phyloP scores from a whole-genome alignment of 2,888 invertebrate species.

The Spisula subtruncata region DNA sequence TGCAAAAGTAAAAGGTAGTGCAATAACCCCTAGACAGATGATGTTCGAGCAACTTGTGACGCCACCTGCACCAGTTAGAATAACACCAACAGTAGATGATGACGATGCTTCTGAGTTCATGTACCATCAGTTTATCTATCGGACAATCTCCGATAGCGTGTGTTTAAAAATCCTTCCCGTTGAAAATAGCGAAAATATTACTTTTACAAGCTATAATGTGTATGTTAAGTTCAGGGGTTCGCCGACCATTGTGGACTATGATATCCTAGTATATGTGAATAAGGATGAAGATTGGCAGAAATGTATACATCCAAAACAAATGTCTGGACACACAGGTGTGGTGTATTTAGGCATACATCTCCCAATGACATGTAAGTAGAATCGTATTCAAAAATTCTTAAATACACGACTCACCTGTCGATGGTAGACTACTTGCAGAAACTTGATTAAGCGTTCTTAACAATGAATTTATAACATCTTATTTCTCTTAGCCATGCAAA shows the following conservation, averaged over 20 bases:
- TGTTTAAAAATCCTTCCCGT: slow-evolving; percentile 58
- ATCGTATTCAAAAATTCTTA: background rate
- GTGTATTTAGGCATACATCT: slow-evolving; percentile 45
- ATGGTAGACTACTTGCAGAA: background rate
- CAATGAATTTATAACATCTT: no score
- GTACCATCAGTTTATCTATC: slow-evolving; percentile 70
- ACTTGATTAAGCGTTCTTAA: background rate
- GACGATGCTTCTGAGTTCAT: slow-evolving; percentile 73
- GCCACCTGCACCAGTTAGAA: slow-evolving; percentile 30
- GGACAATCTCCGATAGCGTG: slow-evolving; percentile 60
- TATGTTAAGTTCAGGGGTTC: slow-evolving; percentile 38
- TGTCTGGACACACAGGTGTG: slow-evolving; percentile 54
- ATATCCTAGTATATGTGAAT: slow-evolving; percentile 28
- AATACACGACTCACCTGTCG: background rate
- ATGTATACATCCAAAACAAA: slow-evolving; percentile 44
- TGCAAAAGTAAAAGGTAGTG: slow-evolving; percentile 43
- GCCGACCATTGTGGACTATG: slow-evolving; percentile 49
- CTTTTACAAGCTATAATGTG: slow-evolving; percentile 32
- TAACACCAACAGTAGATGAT: slow-evolving; percentile 36
- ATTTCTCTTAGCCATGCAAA: no score
- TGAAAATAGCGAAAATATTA: background rate
- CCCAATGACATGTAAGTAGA: slow-evolving; percentile 37
- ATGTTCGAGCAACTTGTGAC: slow-evolving; percentile 41
- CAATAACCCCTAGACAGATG: slow-evolving; percentile 42
- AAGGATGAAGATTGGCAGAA: slow-evolving; percentile 39